These are phyloP conservation scores for Acanthochromis polyacanthus DNA, from an alignment of 2,113 vertebrate species.

Conservation along the genomic window DNA sequence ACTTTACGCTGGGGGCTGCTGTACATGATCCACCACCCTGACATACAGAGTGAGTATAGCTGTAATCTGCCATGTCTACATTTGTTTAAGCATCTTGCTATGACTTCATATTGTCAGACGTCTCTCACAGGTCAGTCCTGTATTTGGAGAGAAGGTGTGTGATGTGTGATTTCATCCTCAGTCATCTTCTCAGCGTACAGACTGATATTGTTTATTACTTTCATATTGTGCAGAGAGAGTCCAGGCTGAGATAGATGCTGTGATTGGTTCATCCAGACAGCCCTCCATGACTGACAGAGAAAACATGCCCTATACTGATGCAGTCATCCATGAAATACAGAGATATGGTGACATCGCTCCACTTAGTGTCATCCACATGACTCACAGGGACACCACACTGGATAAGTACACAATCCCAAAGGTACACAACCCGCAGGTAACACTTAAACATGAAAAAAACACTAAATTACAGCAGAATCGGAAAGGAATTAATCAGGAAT, in stretches of 20 bases:
- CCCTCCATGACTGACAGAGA: constrained; percentile 76
- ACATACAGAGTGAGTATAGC: constrained; percentile 85
- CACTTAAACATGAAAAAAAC: no score
- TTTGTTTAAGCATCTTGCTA: neutral
- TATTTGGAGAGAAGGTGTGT: constrained; percentile 87
- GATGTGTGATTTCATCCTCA: neutral
- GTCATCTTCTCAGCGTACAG: neutral
- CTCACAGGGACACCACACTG: constrained; percentile 66
- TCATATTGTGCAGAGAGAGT: constrained; percentile 56
- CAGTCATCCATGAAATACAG: constrained; percentile 88
- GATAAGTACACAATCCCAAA: constrained; percentile 79
- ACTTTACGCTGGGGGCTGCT: constrained; percentile 88
- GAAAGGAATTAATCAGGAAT: no score
- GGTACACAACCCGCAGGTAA: constrained; percentile 41
- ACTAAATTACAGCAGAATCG: no score
- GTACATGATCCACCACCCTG: constrained; percentile 83
- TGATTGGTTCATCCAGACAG: constrained; percentile 70
- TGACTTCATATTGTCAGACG: rapidly evolving
- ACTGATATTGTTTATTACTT: neutral
- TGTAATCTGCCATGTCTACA: neutral
- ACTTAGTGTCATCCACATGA: constrained; percentile 62
- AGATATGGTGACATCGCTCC: constrained; percentile 84
- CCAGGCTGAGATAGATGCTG: constrained; percentile 79
- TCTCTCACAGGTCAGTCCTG: neutral
- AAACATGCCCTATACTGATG: constrained; percentile 86